phyloP scores from a whole-genome alignment of 2,113 vertebrate species.

The Solea solea region DNA sequence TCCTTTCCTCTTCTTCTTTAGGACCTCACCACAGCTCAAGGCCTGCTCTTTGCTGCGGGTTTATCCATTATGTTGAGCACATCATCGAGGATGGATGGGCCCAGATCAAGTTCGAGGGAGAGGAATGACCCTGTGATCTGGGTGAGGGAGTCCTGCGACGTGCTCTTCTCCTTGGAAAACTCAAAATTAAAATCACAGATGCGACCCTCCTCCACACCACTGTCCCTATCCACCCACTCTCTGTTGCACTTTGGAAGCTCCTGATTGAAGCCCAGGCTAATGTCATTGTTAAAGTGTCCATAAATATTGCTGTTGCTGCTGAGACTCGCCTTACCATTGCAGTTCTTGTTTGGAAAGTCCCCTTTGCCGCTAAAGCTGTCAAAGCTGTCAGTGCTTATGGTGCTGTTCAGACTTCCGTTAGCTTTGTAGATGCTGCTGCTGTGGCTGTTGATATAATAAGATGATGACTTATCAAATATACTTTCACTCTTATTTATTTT shows the following conservation, averaged over 20 bases:
- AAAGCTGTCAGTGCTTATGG: conserved; percentile 70
- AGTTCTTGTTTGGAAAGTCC: conserved; percentile 57
- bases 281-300: conserved; percentile 63
- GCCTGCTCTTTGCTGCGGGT: conserved; percentile 74
- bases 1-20: conserved; percentile 63
- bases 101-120: conserved; percentile 94
- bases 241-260: conserved; percentile 85
- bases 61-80: conserved; percentile 98
- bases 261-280: conserved; percentile 84
- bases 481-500: conserved; percentile 80
- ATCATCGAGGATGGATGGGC: conserved; percentile 97
- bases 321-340: conserved; percentile 38
- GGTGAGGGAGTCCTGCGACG: conserved; percentile 88
- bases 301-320: conserved; percentile 59
- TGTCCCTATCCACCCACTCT: conserved; percentile 89
- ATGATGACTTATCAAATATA: conserved; percentile 79
- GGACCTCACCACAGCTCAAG: conserved; percentile 58
- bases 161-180: conserved; percentile 86
- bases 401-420: conserved; percentile 71
- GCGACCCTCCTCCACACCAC: conserved; percentile 86
- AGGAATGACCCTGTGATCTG: conserved; percentile 91
- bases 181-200: conserved; percentile 83
- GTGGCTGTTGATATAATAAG: conserved; percentile 81
- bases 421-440: conserved; percentile 69
- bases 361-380: conserved; percentile 59